Evolutionary conservation across 1,140 invertebrate genomes (phyloP).

Genomic region (Whitmania pigra): DNA sequence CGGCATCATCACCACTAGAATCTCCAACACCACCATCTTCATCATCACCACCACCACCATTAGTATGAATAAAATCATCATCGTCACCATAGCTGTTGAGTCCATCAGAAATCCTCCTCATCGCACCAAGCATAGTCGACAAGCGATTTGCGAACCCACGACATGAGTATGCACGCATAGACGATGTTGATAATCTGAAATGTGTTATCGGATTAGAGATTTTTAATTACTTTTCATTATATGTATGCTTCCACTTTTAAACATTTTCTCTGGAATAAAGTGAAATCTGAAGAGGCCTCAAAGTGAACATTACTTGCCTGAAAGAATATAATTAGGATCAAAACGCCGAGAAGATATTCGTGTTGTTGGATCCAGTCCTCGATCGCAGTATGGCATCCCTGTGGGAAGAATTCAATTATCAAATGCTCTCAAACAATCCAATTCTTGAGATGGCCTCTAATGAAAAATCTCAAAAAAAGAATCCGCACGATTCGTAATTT

Average conservation of each 20-base stretch:
- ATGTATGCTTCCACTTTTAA: neutral
- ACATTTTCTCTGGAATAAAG: neutral
- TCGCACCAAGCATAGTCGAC: constrained; percentile 18
- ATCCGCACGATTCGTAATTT: too few species aligned
- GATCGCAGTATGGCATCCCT: constrained; percentile 17
- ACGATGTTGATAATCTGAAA: constrained; percentile 16
- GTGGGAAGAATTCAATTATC: neutral
- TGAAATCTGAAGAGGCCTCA: neutral
- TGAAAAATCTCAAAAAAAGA: too few species aligned
- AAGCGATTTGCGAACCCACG: constrained; percentile 13
- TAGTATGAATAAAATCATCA: too few species aligned
- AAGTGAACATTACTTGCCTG: neutral
- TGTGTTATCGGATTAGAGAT: too few species aligned
- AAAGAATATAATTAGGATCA: constrained; percentile 12
- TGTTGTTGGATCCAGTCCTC: constrained; percentile 14
- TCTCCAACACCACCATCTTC: too few species aligned
- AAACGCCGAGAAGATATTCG: constrained; percentile 12
- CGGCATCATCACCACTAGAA: too few species aligned
- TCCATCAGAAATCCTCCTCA: constrained; percentile 12
- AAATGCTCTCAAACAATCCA: too few species aligned
- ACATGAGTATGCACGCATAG: constrained; percentile 18
- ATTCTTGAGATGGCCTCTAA: too few species aligned
- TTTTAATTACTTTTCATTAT: neutral
- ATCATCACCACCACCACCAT: too few species aligned
- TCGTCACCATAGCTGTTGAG: neutral